phyloP scores from a whole-genome alignment of 2,113 vertebrate genomes.

The Aegotheles bennettii region DNA sequence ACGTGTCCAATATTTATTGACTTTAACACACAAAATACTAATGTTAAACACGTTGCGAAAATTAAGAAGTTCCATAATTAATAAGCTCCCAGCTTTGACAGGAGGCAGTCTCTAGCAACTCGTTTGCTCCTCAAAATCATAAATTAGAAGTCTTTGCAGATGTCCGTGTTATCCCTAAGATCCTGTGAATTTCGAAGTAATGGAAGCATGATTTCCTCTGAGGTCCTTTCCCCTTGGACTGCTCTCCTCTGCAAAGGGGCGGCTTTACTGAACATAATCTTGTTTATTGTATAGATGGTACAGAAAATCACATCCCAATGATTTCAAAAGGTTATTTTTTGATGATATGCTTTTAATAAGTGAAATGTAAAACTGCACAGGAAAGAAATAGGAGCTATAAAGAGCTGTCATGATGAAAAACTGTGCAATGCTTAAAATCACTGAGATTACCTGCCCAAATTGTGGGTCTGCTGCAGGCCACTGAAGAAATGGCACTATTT shows the following conservation, averaged over 20 bases:
- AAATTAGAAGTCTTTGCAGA: neutral
- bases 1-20: neutral
- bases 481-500: neutral
- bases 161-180: neutral
- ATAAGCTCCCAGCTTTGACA: neutral
- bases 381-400: neutral
- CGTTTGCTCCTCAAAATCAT: neutral
- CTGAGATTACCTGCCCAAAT: neutral
- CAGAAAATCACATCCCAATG: neutral
- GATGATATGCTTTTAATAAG: neutral
- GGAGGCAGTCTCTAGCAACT: neutral
- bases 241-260: accelerated
- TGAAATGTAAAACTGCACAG: neutral
- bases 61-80: neutral
- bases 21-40: neutral
- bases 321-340: neutral
- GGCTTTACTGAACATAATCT: neutral
- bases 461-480: neutral
- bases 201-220: neutral
- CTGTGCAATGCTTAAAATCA: neutral
- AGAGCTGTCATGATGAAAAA: neutral
- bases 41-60: neutral
- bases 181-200: neutral
- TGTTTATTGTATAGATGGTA: neutral
- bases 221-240: neutral